These are phyloP conservation scores for Diuraphis noxia DNA, from an alignment of 1,140 invertebrate species.

Conservation along the genomic window DNA sequence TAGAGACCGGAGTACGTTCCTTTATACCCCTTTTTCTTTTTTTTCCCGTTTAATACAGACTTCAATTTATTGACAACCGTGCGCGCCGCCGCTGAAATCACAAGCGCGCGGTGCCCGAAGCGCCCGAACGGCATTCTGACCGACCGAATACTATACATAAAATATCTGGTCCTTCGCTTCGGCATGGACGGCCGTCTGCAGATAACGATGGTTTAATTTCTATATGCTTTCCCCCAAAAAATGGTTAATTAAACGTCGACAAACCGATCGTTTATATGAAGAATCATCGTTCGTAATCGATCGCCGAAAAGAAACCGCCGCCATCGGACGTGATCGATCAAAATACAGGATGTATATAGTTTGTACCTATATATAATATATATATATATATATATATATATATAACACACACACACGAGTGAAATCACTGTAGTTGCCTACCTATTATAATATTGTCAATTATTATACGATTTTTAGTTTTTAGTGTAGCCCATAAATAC, in stretches of 20 bases:
- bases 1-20: neutral
- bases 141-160: neutral
- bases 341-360: neutral
- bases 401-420: too few relatives aligned
- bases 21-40: neutral
- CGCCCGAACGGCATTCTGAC: neutral
- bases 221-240: neutral
- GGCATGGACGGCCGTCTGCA: neutral
- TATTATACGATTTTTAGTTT: neutral
- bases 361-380: neutral
- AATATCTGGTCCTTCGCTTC: neutral
- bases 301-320: neutral
- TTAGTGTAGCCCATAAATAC: neutral
- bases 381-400: too few relatives aligned
- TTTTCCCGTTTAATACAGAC: neutral
- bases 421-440: neutral
- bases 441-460: conserved; percentile 3
- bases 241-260: neutral
- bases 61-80: conserved; percentile 20
- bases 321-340: neutral
- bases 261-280: neutral
- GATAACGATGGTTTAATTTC: neutral
- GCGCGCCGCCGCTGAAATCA: neutral
- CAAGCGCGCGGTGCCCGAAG: neutral
- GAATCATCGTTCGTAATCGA: neutral